Conservation (phyloP, 2,888 invertebrate species). For the Andrena flavipes region DNA sequence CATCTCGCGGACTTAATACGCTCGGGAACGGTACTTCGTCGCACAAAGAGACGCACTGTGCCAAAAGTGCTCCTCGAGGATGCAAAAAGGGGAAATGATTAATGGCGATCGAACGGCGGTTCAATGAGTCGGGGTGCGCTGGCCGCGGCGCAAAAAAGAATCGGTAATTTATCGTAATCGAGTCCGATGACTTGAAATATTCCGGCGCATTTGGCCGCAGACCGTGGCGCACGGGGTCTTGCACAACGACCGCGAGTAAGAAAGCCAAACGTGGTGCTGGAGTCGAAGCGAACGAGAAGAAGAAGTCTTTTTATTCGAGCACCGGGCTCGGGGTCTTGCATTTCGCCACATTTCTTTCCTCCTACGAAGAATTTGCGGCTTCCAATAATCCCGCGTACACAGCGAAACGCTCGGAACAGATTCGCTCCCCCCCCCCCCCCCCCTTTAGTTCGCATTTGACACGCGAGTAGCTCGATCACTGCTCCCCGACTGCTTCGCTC, state of each 20-base stretch:
- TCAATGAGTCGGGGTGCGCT: constrained; percentile 52
- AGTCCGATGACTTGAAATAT: constrained; percentile 62
- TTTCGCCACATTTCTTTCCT: constrained; percentile 5
- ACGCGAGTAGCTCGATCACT: neutral
- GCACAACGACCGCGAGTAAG: constrained; percentile 38
- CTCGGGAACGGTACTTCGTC: neutral
- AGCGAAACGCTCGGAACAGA: constrained; percentile 1
- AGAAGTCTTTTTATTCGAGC: neutral
- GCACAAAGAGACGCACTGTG: constrained; percentile 53
- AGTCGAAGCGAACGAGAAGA: constrained; percentile 3
- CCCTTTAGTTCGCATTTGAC: neutral
- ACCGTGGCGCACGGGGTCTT: constrained; percentile 29
- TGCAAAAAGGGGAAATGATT: constrained; percentile 61
- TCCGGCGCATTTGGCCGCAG: constrained; percentile 46
- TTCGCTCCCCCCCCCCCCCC: neutral
- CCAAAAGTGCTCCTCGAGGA: constrained; percentile 48
- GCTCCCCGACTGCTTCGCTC: neutral
- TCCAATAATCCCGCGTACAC: constrained; percentile 13
- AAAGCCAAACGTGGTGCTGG: constrained; percentile 14
- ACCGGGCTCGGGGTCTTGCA: neutral
- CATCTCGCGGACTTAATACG: neutral
- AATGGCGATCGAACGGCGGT: constrained; percentile 52
- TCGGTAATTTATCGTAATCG: constrained; percentile 68
- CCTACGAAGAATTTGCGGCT: constrained; percentile 27
- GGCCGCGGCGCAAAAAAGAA: constrained; percentile 54